phyloP scores from a whole-genome alignment of 1,140 invertebrate species.

The Marisa cornuarietis region DNA sequence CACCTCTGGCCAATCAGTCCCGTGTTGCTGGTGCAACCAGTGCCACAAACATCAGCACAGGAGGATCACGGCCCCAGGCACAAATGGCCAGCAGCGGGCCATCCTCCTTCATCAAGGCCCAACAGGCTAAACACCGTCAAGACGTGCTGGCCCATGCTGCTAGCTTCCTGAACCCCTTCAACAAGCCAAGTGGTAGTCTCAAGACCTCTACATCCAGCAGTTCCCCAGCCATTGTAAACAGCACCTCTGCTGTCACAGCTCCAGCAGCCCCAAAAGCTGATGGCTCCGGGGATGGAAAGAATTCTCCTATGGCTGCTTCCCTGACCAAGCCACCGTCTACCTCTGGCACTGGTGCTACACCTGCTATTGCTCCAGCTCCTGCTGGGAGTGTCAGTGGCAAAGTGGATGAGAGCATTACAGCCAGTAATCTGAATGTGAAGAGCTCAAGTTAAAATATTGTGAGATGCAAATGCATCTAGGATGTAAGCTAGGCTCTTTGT shows the following conservation, averaged over 20 bases:
- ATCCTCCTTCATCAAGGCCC: constrained; percentile 40
- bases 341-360: no score
- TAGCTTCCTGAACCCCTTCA: constrained; percentile 55
- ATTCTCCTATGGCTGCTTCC: neutral
- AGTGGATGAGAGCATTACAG: neutral
- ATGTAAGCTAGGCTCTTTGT: no score
- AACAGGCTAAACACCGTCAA: constrained; percentile 53
- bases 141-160: constrained; percentile 49
- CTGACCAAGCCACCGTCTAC: neutral
- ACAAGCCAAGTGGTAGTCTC: constrained; percentile 34
- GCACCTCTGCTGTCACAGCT: neutral
- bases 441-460: no score
- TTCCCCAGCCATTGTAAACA: neutral
- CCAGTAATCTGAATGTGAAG: no score
- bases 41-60: neutral
- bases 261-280: constrained; percentile 11
- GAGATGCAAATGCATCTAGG: no score
- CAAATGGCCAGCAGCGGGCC: constrained; percentile 4
- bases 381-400: neutral
- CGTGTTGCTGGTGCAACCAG: neutral
- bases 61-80: neutral
- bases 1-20: no score
- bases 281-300: constrained; percentile 19
- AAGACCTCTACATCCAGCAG: constrained; percentile 14
- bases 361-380: neutral